A percentile compares a stretch with the other conserved stretches of the same genome.
Evolutionary conservation across 2,113 vertebrate species (phyloP).

Genomic region (Tamias sibiricus): DNA sequence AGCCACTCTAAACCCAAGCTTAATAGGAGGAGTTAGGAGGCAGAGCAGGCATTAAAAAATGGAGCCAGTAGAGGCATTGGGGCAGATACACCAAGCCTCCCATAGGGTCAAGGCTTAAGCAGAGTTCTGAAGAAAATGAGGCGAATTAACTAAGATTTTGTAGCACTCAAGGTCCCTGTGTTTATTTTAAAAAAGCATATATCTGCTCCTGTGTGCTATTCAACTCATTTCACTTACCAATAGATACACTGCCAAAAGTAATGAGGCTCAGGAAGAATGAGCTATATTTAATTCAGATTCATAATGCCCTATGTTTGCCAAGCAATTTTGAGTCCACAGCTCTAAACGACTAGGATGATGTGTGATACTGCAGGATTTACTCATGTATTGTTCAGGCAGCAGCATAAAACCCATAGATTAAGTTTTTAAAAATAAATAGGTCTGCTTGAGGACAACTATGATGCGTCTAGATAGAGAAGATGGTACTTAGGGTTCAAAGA

Average conservation of each 20-base stretch:
- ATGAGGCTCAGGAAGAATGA: not conserved
- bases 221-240: slow-evolving; percentile 14
- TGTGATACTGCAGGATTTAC: not conserved
- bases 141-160: slow-evolving; percentile 1
- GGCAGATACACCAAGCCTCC: not conserved
- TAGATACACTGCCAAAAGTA: not conserved
- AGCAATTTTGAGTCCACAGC: not conserved
- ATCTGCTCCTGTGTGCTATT: not conserved
- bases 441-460: not conserved
- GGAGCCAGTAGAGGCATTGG: not conserved
- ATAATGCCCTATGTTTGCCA: not conserved
- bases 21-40: not conserved
- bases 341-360: not conserved
- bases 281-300: slow-evolving; percentile 18
- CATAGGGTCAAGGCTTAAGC: not conserved
- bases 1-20: not conserved
- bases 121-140: not conserved
- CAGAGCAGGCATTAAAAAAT: not conserved
- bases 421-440: not conserved
- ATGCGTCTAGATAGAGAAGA: not conserved
- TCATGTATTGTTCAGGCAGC: not conserved
- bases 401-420: not conserved
- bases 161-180: not conserved
- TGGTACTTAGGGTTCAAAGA: not conserved
- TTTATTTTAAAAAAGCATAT: not conserved